Conservation (phyloP, 2,888 invertebrate genomes). For the Trichopoda pennipes region DNA sequence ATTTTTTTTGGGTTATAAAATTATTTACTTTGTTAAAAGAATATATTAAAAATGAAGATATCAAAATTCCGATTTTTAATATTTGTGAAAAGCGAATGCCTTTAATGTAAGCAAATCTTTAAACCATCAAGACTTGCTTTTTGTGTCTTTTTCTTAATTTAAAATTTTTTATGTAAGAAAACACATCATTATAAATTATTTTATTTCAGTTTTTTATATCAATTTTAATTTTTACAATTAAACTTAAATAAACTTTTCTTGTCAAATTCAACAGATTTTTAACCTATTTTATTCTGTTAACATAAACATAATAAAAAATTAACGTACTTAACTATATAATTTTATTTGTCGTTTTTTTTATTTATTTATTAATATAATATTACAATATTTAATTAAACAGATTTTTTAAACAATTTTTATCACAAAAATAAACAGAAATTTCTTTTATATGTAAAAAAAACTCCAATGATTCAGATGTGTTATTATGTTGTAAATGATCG, state of each 20-base stretch:
- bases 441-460: no score
- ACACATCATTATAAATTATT: slow-evolving; percentile 29
- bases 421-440: slow-evolving; percentile 55
- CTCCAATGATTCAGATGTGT: background rate
- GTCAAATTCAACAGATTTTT: slow-evolving; percentile 11
- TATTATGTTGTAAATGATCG: slow-evolving; percentile 23
- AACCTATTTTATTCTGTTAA: slow-evolving; percentile 16
- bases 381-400: slow-evolving; percentile 35
- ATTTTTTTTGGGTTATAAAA: no score
- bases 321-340: slow-evolving; percentile 1
- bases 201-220: slow-evolving; percentile 27
- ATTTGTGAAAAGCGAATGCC: no score
- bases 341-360: background rate
- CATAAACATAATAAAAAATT: slow-evolving; percentile 23
- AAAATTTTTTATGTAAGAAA: background rate
- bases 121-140: no score
- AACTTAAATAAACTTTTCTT: slow-evolving; percentile 46
- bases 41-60: no score
- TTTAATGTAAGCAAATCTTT: no score
- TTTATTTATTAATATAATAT: slow-evolving; percentile 3
- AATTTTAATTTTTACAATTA: slow-evolving; percentile 26
- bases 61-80: no score
- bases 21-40: no score
- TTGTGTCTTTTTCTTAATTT: no score
- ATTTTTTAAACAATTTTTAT: slow-evolving; percentile 30